A percentile compares a stretch with the other conserved stretches of the same genome.
Conservation (phyloP, 2,888 invertebrate genomes). For the Polyploca ridens region DNA sequence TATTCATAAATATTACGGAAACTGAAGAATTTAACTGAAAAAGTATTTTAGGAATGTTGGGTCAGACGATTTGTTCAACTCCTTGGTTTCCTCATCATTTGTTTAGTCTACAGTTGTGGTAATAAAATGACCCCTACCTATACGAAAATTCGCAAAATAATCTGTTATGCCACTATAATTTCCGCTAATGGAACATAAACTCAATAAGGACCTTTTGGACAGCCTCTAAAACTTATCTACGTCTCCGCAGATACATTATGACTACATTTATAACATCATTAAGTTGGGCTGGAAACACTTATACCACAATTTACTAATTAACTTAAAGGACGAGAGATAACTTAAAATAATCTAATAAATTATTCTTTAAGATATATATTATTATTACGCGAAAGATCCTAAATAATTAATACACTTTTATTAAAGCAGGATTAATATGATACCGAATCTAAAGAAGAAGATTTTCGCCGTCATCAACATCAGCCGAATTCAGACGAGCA, state of each 20-base stretch:
- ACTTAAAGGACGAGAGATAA: neutral
- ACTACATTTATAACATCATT: neutral
- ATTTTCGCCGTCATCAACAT: neutral
- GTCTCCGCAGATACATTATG: neutral
- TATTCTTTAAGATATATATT: neutral
- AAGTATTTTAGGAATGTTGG: no score
- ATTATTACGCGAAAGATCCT: neutral
- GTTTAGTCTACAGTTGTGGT: no score
- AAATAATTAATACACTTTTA: neutral
- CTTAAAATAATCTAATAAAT: neutral
- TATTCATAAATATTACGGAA: conserved; percentile 26
- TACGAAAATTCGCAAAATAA: no score
- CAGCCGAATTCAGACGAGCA: neutral
- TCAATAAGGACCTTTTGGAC: neutral
- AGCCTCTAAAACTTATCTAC: neutral
- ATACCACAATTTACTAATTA: neutral
- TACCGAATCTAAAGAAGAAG: neutral
- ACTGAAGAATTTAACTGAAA: neutral
- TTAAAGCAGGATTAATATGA: neutral
- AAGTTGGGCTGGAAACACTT: neutral
- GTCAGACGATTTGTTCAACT: neutral
- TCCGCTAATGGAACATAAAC: neutral
- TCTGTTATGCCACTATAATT: no score
- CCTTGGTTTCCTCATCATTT: no score
- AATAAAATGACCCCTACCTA: no score